These are phyloP conservation scores for Zaprionus bogoriensis DNA, from an alignment of 2,888 invertebrate species.

Conservation along the genomic window DNA sequence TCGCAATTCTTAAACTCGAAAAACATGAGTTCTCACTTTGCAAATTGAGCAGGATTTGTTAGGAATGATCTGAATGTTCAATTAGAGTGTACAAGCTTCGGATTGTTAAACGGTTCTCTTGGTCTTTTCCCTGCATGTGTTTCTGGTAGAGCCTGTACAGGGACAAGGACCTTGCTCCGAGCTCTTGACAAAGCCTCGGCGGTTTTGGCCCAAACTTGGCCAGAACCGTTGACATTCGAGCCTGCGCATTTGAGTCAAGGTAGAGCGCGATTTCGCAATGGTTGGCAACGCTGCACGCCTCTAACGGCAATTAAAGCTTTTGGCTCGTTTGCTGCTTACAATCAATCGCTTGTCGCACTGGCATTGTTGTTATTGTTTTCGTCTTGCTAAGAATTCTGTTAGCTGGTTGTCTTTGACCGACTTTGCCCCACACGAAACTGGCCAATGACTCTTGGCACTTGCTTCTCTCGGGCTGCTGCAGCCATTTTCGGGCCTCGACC, in stretches of 20 bases:
- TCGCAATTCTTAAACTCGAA: too few relatives aligned
- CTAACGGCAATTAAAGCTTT: slow-evolving; percentile 67
- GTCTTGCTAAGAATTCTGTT: slow-evolving; percentile 55
- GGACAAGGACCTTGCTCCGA: slow-evolving; percentile 15
- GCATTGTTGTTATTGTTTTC: slow-evolving; percentile 13
- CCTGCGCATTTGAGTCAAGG: slow-evolving; percentile 60
- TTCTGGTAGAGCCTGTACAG: background rate
- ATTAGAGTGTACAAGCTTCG: background rate
- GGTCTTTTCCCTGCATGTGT: background rate
- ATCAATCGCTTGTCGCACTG: background rate
- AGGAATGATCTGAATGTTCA: background rate
- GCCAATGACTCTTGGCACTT: slow-evolving; percentile 11
- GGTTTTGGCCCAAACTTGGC: slow-evolving; percentile 14
- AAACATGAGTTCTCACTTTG: too few relatives aligned
- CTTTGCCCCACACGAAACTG: slow-evolving; percentile 35
- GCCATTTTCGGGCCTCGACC: slow-evolving; percentile 24
- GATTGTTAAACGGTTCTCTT: background rate
- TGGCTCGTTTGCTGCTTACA: slow-evolving; percentile 3
- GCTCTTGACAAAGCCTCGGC: slow-evolving; percentile 34
- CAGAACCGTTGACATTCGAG: slow-evolving; percentile 55
- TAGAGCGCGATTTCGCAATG: slow-evolving; percentile 26
- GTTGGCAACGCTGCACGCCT: slow-evolving; percentile 22
- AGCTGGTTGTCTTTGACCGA: slow-evolving; percentile 76
- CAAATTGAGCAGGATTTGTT: too few relatives aligned
- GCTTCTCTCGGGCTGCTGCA: background rate